Base-by-base conservation (phyloP, 2,888 invertebrate species). In the Drosophila kanekoi region DNA sequence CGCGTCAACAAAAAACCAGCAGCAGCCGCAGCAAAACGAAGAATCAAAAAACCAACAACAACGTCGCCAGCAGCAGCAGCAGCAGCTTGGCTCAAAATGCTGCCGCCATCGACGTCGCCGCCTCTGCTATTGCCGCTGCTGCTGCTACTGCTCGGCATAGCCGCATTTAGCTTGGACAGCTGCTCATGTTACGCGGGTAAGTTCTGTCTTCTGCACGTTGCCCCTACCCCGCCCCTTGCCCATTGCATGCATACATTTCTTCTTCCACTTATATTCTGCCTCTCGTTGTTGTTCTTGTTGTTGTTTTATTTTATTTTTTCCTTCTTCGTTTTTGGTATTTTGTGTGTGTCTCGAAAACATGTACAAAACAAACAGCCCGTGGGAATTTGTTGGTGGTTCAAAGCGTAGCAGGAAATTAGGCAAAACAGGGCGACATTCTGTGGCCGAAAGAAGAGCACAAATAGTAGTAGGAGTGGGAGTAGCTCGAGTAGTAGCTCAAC, bases 111-210 rank as follows among this genome's bases (percentile, higher is more conserved):
- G 52, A 20, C 54, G 68, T n/a, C 44, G 72, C 35, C 40, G 62
- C 38, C 49, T 54, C 51, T 59, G 61, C 43, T 57, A 44, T 32
- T 61, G 62, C 32, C 40, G 40, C n/a, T 59, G 18, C 41, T 79
- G 62, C 43, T 69, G 76, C 67, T 81, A 52, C 61, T 84, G 69
- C 65, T 76, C 53, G 63, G 67, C 74, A 71, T 77, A 65, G 77
- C 66, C 63, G 70, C 66, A 58, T 70, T 77, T 66, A 68, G 64
- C 68, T 68, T 72, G 75, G 79, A 79, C 83, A 83, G 83, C 83
- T 83, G 83, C 83, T 85, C 81, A 72, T 85, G 83, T 83, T 83
- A 85, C 83, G 85, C 83, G 83, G 83, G 83, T 83, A 83, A 83
- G 83, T 83, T 82, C 70, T 71, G 64, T 56, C 59, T 52, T 41